These are phyloP conservation scores for Seira sanloemensis DNA, from an alignment of 2,888 invertebrate species.

Conservation along the genomic window DNA sequence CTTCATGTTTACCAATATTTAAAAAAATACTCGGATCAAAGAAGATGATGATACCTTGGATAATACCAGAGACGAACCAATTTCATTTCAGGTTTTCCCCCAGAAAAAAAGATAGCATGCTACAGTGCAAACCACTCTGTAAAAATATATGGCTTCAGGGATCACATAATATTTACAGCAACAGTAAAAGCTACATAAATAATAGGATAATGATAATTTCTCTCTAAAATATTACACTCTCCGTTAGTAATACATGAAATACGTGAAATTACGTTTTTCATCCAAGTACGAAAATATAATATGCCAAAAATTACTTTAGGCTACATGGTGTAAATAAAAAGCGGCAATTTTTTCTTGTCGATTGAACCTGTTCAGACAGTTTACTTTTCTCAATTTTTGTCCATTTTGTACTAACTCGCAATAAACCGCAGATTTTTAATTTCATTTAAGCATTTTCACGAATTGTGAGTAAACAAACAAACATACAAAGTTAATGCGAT, in stretches of 20 bases:
- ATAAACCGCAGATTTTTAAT: too few species aligned
- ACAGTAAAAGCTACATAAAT: slow-evolving; percentile 24
- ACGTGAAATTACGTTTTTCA: not conserved
- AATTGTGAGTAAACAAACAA: not conserved
- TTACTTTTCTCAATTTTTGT: too few species aligned
- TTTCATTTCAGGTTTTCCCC: slow-evolving; percentile 40
- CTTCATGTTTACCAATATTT: slow-evolving; percentile 34
- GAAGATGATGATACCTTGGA: slow-evolving; percentile 17
- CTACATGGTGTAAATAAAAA: too few species aligned
- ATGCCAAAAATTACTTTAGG: too few species aligned
- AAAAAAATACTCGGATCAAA: not conserved
- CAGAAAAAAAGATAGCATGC: not conserved
- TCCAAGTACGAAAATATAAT: not conserved
- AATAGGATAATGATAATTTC: slow-evolving; percentile 14
- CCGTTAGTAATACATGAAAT: not conserved
- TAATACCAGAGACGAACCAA: slow-evolving; percentile 29
- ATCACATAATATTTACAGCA: slow-evolving; percentile 30
- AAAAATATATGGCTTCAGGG: slow-evolving; percentile 24
- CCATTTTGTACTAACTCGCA: too few species aligned
- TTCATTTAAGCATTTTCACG: too few species aligned
- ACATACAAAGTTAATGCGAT: too few species aligned
- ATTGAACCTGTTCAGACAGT: not conserved
- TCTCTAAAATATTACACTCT: not conserved
- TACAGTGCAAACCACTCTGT: not conserved
- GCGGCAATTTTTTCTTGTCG: too few species aligned